phyloP scores from a whole-genome alignment of 2,113 vertebrate species.

The Puma concolor region DNA sequence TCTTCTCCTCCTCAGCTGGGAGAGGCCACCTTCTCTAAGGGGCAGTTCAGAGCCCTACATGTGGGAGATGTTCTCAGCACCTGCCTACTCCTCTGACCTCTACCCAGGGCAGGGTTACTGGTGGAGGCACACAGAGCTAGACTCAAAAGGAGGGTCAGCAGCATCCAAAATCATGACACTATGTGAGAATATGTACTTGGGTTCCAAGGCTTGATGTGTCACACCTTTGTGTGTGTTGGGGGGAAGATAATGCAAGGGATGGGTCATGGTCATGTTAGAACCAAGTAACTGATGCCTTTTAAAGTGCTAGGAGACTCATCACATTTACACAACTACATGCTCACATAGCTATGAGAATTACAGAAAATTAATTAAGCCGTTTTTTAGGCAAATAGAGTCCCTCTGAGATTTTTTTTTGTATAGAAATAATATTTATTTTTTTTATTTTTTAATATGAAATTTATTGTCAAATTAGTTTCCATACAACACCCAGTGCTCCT shows the following conservation, averaged over 20 bases:
- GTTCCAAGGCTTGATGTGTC: background rate
- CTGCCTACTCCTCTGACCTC: background rate
- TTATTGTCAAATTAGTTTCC: too few species aligned
- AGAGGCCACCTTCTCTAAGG: too few species aligned
- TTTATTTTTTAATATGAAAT: too few species aligned
- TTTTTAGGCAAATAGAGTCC: background rate
- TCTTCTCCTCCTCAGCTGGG: background rate
- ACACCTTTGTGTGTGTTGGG: accelerated
- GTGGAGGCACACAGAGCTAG: background rate
- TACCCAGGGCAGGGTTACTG: background rate
- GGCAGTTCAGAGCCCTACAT: background rate
- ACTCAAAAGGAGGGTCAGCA: background rate
- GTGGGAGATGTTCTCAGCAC: background rate
- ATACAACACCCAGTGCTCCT: background rate
- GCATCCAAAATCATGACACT: background rate
- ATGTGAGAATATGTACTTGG: background rate
- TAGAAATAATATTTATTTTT: too few species aligned
- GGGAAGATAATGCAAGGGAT: too few species aligned
- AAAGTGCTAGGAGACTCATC: background rate
- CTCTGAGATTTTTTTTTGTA: background rate
- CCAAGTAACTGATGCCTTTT: background rate
- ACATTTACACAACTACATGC: background rate
- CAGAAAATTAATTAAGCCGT: too few species aligned
- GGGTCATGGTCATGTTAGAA: background rate
- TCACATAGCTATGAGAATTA: background rate